A percentile compares a stretch with the other conserved stretches of the same genome.
Evolutionary conservation across 2,888 invertebrate genomes (phyloP).

Genomic region (Psylliodes chrysocephalus): DNA sequence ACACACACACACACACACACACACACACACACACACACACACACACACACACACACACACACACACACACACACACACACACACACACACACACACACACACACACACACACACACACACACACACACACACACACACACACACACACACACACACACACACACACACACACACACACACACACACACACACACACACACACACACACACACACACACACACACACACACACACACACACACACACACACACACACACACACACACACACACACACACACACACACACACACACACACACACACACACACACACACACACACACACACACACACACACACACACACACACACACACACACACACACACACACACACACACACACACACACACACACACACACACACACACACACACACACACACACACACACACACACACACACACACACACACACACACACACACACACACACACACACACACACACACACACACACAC

Average conservation of each 20-base stretch:
- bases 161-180: constrained; percentile 10
- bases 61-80: constrained; percentile 10
- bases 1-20: constrained; percentile 10
- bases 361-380: constrained; percentile 10
- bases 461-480: constrained; percentile 10
- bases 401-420: constrained; percentile 10
- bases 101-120: constrained; percentile 10
- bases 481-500: not conserved
- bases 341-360: constrained; percentile 10
- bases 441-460: constrained; percentile 10
- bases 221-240: constrained; percentile 10
- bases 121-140: constrained; percentile 10
- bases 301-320: constrained; percentile 10
- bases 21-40: constrained; percentile 10
- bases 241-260: constrained; percentile 10
- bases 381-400: constrained; percentile 6
- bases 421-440: constrained; percentile 10
- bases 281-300: constrained; percentile 10
- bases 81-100: constrained; percentile 10
- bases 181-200: constrained; percentile 10
- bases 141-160: constrained; percentile 10
- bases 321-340: constrained; percentile 10
- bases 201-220: constrained; percentile 10
- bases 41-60: constrained; percentile 10
- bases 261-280: constrained; percentile 10